These are phyloP conservation scores for Calyptommatus sinebrachiatus DNA, from an alignment of 2,113 vertebrate genomes.

Conservation along the genomic window DNA sequence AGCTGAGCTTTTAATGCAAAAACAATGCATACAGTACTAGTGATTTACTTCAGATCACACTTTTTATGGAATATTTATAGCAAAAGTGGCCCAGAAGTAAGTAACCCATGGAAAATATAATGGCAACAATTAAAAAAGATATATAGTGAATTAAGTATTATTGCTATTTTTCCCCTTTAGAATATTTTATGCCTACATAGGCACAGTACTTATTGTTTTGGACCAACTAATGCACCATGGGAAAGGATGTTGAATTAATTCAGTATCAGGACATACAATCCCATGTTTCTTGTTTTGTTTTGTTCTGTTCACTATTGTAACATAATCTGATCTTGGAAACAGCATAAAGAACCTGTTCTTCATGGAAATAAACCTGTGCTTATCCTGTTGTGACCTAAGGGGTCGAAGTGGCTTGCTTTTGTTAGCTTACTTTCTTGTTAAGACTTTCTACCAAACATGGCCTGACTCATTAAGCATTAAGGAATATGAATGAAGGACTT, in stretches of 20 bases:
- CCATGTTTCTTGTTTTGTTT: neutral
- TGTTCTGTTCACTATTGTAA: conserved; percentile 6
- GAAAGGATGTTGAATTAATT: conserved; percentile 18
- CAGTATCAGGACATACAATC: conserved; percentile 4
- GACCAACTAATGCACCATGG: neutral
- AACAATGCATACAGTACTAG: neutral
- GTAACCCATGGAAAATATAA: neutral
- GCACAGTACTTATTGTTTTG: accelerated
- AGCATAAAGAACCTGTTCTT: conserved; percentile 2
- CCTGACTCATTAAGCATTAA: neutral
- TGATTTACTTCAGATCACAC: neutral
- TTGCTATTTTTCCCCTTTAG: neutral
- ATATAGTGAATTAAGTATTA: neutral
- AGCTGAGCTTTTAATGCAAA: neutral
- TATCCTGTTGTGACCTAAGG: neutral
- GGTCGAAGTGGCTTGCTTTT: neutral
- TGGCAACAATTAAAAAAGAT: neutral
- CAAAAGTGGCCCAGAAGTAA: neutral
- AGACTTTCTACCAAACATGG: neutral
- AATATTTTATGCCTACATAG: neutral
- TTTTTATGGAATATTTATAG: neutral
- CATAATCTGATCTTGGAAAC: neutral
- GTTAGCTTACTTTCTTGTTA: neutral
- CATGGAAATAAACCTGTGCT: neutral
- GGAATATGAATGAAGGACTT: neutral